These are phyloP conservation scores for Tarsius wallacei DNA, from an alignment of 2,797 vertebrate species.

Conservation along the genomic window DNA sequence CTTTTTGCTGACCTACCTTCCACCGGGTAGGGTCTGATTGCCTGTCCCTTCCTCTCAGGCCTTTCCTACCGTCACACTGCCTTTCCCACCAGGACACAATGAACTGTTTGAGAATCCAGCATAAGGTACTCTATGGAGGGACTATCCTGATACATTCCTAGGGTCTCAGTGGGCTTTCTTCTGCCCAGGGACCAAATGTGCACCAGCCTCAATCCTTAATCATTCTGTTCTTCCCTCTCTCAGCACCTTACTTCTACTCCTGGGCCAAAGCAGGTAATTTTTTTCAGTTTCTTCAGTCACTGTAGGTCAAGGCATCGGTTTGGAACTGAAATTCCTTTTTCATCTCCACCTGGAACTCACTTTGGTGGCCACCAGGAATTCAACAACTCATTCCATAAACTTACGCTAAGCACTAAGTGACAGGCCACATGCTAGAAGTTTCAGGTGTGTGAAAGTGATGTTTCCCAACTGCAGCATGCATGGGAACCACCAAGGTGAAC, in stretches of 20 bases:
- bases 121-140: background rate
- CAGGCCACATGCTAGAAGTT: background rate
- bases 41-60: background rate
- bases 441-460: background rate
- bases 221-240: background rate
- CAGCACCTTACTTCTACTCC: background rate
- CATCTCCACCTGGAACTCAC: background rate
- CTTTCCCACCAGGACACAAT: background rate
- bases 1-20: background rate
- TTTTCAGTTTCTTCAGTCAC: conserved; percentile 40
- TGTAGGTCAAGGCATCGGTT: conserved; percentile 39
- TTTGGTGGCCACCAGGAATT: conserved; percentile 5
- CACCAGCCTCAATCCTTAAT: background rate
- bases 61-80: background rate
- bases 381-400: conserved; percentile 53
- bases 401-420: conserved; percentile 8
- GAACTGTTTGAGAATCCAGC: background rate
- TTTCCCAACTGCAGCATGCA: background rate
- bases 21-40: background rate
- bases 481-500: background rate
- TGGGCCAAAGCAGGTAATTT: background rate
- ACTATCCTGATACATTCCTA: background rate
- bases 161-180: background rate
- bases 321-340: conserved; percentile 44
- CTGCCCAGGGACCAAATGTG: background rate